Conservation (phyloP, 2,888 invertebrate genomes). For the Criorhina ranunculi region DNA sequence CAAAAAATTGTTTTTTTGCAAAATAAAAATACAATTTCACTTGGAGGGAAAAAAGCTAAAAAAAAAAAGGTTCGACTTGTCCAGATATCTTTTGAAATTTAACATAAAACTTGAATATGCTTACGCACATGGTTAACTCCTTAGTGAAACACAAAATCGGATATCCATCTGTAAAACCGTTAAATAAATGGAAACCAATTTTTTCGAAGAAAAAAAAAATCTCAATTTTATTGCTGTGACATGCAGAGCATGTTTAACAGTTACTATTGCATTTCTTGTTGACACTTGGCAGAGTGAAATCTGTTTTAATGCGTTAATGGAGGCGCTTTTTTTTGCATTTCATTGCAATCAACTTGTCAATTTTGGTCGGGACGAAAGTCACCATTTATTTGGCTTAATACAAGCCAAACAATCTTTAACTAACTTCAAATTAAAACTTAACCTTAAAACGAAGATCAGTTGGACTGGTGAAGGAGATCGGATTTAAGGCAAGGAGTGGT, state of each 20-base stretch:
- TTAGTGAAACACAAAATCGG: slow-evolving; percentile 33
- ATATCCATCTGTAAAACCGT: slow-evolving; percentile 38
- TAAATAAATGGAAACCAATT: slow-evolving; percentile 7
- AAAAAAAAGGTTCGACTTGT: slow-evolving; percentile 61
- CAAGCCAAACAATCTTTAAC: too few relatives aligned
- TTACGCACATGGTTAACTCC: background rate
- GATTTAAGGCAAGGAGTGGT: too few relatives aligned
- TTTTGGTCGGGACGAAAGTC: too few relatives aligned
- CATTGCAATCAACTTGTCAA: too few relatives aligned
- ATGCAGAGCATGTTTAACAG: slow-evolving; percentile 3
- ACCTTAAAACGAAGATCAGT: too few relatives aligned
- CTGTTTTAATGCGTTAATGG: too few relatives aligned
- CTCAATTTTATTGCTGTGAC: slow-evolving; percentile 1
- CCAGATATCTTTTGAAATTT: slow-evolving; percentile 15
- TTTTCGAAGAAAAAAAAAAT: background rate
- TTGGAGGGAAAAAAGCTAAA: slow-evolving; percentile 13
- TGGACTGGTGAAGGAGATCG: too few relatives aligned
- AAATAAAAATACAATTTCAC: slow-evolving; percentile 30
- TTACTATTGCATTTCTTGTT: slow-evolving; percentile 28
- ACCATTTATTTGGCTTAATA: too few relatives aligned
- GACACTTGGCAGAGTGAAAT: slow-evolving; percentile 35
- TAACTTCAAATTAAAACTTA: too few relatives aligned
- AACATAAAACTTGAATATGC: background rate
- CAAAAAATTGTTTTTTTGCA: too few relatives aligned
- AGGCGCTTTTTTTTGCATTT: slow-evolving; percentile 5